Percentiles rank a stretch among this genome's conserved stretches.
Evolutionary conservation across 2,888 invertebrate genomes (phyloP).

Genomic region (Acheta domesticus): DNA sequence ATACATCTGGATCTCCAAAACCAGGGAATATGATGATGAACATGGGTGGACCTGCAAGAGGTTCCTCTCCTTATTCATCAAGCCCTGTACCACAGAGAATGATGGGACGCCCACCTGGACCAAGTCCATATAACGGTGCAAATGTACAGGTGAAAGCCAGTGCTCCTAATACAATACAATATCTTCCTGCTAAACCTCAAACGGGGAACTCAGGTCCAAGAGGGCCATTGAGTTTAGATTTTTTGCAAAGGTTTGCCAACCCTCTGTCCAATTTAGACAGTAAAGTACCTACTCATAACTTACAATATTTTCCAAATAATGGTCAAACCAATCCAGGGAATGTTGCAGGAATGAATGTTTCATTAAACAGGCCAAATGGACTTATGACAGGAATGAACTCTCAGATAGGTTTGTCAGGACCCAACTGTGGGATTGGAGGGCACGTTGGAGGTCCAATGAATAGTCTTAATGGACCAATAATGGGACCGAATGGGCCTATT

Average conservation of each 20-base stretch:
- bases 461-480: slow-evolving; percentile 50
- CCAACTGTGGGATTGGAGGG: slow-evolving; percentile 45
- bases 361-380: slow-evolving; percentile 49
- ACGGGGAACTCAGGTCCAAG: slow-evolving; percentile 66
- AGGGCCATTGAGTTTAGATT: slow-evolving; percentile 84
- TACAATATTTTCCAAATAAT: slow-evolving; percentile 70
- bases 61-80: slow-evolving; percentile 54
- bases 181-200: slow-evolving; percentile 92
- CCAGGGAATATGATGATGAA: slow-evolving; percentile 39
- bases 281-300: slow-evolving; percentile 66
- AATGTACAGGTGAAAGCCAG: slow-evolving; percentile 89
- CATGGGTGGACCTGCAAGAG: slow-evolving; percentile 45
- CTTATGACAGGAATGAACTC: slow-evolving; percentile 44
- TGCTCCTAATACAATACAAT: slow-evolving; percentile 97
- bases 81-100: slow-evolving; percentile 52
- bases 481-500: slow-evolving; percentile 55
- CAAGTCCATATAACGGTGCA: slow-evolving; percentile 65
- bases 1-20: slow-evolving; percentile 41
- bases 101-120: slow-evolving; percentile 60
- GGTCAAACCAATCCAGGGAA: slow-evolving; percentile 54
- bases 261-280: slow-evolving; percentile 69
- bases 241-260: slow-evolving; percentile 82
- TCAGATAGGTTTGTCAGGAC: slow-evolving; percentile 41
- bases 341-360: slow-evolving; percentile 53
- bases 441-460: slow-evolving; percentile 42